Percentiles rank a stretch among this genome's conserved stretches.
Conservation (phyloP, 2,113 vertebrate genomes). For the Melanostigma gelatinosum region DNA sequence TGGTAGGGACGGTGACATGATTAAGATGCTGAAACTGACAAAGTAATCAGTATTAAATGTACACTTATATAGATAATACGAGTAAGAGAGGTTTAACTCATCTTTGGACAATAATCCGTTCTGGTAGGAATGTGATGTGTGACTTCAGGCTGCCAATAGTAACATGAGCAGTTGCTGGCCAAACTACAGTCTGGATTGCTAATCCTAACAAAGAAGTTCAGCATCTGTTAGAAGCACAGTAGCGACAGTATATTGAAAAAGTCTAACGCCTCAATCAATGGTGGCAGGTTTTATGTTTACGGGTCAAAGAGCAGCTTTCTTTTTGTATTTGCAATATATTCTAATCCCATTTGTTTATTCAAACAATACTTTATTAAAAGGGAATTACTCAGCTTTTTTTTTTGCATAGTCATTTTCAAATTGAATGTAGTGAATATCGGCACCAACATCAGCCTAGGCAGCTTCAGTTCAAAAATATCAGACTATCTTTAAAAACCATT, state of each 20-base stretch:
- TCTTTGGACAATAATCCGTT: background rate
- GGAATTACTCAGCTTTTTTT: conserved; percentile 27
- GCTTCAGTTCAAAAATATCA: conserved; percentile 37
- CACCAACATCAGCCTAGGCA: conserved; percentile 31
- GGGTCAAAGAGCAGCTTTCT: conserved; percentile 14
- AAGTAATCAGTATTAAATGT: background rate
- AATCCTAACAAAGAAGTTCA: background rate
- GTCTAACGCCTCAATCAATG: background rate
- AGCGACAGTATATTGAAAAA: background rate
- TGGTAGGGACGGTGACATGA: background rate
- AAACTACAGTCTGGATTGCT: background rate
- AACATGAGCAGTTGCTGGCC: conserved; percentile 8
- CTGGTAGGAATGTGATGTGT: background rate
- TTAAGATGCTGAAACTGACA: background rate
- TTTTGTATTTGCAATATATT: conserved; percentile 27
- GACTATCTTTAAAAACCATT: conserved; percentile 14
- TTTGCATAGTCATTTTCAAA: conserved; percentile 54
- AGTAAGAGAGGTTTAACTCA: background rate
- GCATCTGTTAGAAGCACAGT: background rate
- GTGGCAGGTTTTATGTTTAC: background rate
- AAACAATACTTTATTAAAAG: conserved; percentile 17
- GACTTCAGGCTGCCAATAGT: conserved; percentile 18
- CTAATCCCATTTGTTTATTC: background rate
- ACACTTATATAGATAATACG: background rate
- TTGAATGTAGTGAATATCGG: background rate